phyloP scores from a whole-genome alignment of 2,888 invertebrate genomes.

The Drosophila borealis region DNA sequence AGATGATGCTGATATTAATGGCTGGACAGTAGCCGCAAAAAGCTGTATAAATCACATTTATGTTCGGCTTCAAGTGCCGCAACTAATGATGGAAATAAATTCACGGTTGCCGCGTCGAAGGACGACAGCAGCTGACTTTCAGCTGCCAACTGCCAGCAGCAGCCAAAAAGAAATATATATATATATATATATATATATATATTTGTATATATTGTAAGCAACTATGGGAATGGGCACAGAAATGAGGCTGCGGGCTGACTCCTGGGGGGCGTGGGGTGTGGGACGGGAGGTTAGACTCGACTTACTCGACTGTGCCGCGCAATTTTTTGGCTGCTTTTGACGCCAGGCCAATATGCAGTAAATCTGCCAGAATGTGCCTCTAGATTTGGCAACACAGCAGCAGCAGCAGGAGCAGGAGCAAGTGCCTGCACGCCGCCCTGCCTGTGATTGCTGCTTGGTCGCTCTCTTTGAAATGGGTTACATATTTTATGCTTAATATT shows the following conservation, averaged over 20 bases:
- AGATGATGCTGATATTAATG: constrained; percentile 15
- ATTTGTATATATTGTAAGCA: constrained; percentile 33
- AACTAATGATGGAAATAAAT: constrained; percentile 83
- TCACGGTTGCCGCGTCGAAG: constrained; percentile 53
- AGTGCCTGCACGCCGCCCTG: not conserved
- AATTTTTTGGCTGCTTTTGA: constrained; percentile 82
- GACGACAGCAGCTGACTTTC: constrained; percentile 63
- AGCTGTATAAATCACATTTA: constrained; percentile 75
- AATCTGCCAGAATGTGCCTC: constrained; percentile 83
- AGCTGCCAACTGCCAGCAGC: constrained; percentile 65
- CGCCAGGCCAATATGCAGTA: constrained; percentile 85
- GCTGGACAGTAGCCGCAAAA: constrained; percentile 51
- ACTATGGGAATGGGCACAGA: constrained; percentile 19
- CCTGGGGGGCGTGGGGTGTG: constrained; percentile 8
- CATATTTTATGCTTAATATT: constrained; percentile 83
- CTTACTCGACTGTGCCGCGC: constrained; percentile 59
- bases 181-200: too few species aligned
- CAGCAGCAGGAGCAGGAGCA: constrained; percentile 43
- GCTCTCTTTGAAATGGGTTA: constrained; percentile 75
- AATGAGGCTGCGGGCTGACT: constrained; percentile 1
- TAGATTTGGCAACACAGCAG: constrained; percentile 73
- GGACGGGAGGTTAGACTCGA: constrained; percentile 35
- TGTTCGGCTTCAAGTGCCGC: constrained; percentile 76
- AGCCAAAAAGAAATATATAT: constrained; percentile 25
- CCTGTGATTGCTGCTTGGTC: constrained; percentile 8